Base-by-base conservation (phyloP, 1,140 invertebrate genomes). In the Drosophila funebris region DNA sequence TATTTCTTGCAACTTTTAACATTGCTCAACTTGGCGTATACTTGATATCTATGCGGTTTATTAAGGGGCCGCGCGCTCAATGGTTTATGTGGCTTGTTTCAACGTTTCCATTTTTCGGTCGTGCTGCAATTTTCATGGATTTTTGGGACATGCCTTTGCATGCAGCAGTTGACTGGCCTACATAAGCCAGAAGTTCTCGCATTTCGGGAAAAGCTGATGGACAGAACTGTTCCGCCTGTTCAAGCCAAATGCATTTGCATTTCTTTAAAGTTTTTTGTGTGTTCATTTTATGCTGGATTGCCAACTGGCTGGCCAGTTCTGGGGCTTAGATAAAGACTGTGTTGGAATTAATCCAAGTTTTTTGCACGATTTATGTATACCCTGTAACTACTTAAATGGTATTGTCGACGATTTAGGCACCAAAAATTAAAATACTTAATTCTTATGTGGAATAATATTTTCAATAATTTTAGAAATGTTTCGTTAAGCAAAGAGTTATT, bases 201-300 rank as follows among this genome's bases (percentile, higher is more conserved):
- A 67, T 71, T 56, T 11, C 24, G 9, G 13, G n/a, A 46, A 31
- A 44, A 66, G 24, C 24, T 60, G 33, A 52, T 62, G 39, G 64
- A 69, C 36, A 31, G 39, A 69, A 69, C 50, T 61, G 58, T 61
- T 36, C 33, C 29, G 43, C 39, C 43, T 31, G 16, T 50, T 72
- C 62, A 31, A 31, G 22, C 14, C 36, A 73, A 66, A 56, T 76
- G 78, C 78, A 87, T 78, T 85, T 82, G 73, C 76, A 85, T 76
- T 78, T n/a, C n/a, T n/a, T n/a, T n/a, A n/a, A n/a, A n/a, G n/a
- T n/a, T 53, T 20, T 43, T 37, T 33, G 8, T 36, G 14, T 60
- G 11, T 53, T 22, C 61, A 27, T 53, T 61, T 68, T 24, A 31
- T 56, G 37, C 33, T 69, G 27, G 16, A 37, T 50, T 33, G 58